Base-by-base conservation (phyloP, 2,888 invertebrate species). In the Erebia ligea region DNA sequence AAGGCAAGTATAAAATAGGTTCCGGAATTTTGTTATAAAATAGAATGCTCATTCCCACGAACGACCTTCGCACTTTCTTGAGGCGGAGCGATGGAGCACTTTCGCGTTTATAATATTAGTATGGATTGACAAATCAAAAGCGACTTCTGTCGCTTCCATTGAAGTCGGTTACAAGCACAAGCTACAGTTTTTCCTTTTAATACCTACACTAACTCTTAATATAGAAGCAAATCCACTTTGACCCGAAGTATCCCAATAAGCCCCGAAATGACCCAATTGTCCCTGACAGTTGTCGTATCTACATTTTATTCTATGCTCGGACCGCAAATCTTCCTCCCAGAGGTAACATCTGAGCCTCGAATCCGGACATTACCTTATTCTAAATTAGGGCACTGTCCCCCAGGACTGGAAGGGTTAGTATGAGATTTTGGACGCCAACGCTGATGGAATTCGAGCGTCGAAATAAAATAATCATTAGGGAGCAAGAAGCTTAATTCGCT, bases 311-410 rank as follows among this genome's bases (percentile, higher is more conserved):
- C 72, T 72, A 19, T 68, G 54, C 21, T 54, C 34, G 48, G 63
- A 72, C 74, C 74, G 45, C 72, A 70, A 70, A 72, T 62, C 73
- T 68, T 13, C 34, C 52, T 74, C 74, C 74, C 74, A 15, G 15
- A 72, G 74, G 74, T 68, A 50, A 67, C 72, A 72, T 74, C 68
- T 63, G 40, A 59, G 62, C 45, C 67, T 65, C 56, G 65, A 48
- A 68, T 63, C 58, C 66, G 67, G 65, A 67, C 61, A 68, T 58
- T 70, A 63, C 67, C 74, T 72, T 73, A 73, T 70, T 70, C 68
- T 63, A 72, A 74, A 74, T 74, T 72, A 74, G 67, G 70, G 68
- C 70, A 72, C 58, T 64, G 10, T 72, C 74, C 70, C 74, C n/a
- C 40, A 66, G 59, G 74, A 45, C 45, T 3, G 2, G 13, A 19